Evolutionary conservation across 2,113 vertebrate genomes (phyloP).

Genomic region (Ornithorhynchus anatinus): DNA sequence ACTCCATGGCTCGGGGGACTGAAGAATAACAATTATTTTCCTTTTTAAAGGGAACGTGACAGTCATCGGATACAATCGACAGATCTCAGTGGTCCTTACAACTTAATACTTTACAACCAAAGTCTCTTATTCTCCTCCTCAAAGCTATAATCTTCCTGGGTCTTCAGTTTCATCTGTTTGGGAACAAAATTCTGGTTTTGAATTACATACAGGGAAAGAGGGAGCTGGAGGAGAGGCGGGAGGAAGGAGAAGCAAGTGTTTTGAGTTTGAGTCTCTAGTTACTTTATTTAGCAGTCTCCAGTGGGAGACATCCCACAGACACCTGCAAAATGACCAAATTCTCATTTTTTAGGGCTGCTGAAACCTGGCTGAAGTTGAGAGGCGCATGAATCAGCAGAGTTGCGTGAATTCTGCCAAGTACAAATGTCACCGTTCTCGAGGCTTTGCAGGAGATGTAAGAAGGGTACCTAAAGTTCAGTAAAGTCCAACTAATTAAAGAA

Average conservation of each 20-base stretch:
- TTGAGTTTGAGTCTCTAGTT: slow-evolving; percentile 16
- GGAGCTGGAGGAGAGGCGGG: background rate
- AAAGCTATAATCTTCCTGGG: too few species aligned
- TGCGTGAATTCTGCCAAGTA: slow-evolving; percentile 25
- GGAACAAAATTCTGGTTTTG: too few species aligned
- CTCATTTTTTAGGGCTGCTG: slow-evolving; percentile 33
- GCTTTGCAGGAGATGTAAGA: slow-evolving; percentile 35
- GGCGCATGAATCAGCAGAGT: slow-evolving; percentile 38
- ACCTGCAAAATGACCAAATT: slow-evolving; percentile 53
- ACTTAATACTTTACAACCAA: too few species aligned
- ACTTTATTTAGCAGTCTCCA: slow-evolving; percentile 16
- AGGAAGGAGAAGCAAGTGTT: slow-evolving; percentile 9
- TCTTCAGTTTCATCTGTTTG: too few species aligned
- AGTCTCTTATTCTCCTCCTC: too few species aligned
- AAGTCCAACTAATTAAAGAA: slow-evolving; percentile 48
- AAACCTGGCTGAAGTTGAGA: slow-evolving; percentile 35
- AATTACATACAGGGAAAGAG: background rate
- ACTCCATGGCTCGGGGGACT: too few species aligned
- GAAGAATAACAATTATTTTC: too few species aligned
- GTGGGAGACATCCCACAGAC: slow-evolving; percentile 32
- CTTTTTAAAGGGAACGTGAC: too few species aligned
- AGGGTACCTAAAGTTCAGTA: slow-evolving; percentile 13
- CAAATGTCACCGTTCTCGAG: slow-evolving; percentile 20
- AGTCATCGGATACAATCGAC: background rate
- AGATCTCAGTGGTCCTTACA: background rate